A percentile compares a stretch with the other conserved stretches of the same genome.
These are phyloP conservation scores for Iphiclides podalirius DNA, from an alignment of 2,888 invertebrate species.

Conservation along the genomic window DNA sequence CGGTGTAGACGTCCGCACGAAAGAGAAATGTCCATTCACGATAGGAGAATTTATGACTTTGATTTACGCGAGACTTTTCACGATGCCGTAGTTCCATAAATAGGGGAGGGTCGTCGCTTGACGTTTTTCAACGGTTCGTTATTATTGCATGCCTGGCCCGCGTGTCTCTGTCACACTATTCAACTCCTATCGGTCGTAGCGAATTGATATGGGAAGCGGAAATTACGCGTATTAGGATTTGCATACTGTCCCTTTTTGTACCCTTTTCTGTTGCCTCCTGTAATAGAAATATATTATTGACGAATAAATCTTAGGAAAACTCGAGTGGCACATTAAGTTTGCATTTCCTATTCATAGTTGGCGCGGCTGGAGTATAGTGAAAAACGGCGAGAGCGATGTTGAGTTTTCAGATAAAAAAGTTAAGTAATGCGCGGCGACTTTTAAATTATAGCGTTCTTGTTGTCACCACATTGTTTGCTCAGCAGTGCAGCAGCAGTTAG, in stretches of 20 bases:
- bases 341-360: constrained; percentile 19
- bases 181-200: constrained; percentile 49
- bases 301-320: constrained; percentile 16
- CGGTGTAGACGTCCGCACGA: constrained; percentile 69
- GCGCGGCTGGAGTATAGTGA: constrained; percentile 1
- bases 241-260: constrained; percentile 51
- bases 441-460: constrained; percentile 42
- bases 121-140: constrained; percentile 59
- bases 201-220: constrained; percentile 60
- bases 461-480: constrained; percentile 63
- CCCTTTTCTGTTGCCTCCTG: constrained; percentile 31
- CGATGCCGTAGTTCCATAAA: constrained; percentile 56
- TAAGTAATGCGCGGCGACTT: constrained; percentile 24
- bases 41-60: constrained; percentile 78
- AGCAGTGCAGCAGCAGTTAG: constrained; percentile 65
- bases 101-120: constrained; percentile 66
- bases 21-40: constrained; percentile 80
- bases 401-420: constrained; percentile 18
- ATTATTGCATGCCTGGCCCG: constrained; percentile 62
- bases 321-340: constrained; percentile 13
- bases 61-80: constrained; percentile 75
- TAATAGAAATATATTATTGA: constrained; percentile 20
- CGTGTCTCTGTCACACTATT: constrained; percentile 60
- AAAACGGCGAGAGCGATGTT: constrained; percentile 8
- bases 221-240: constrained; percentile 49